Evolutionary conservation across 2,113 vertebrate genomes (phyloP), one percentile per base, ranked within the genome.

Genomic region (Eulemur rufifrons): DNA sequence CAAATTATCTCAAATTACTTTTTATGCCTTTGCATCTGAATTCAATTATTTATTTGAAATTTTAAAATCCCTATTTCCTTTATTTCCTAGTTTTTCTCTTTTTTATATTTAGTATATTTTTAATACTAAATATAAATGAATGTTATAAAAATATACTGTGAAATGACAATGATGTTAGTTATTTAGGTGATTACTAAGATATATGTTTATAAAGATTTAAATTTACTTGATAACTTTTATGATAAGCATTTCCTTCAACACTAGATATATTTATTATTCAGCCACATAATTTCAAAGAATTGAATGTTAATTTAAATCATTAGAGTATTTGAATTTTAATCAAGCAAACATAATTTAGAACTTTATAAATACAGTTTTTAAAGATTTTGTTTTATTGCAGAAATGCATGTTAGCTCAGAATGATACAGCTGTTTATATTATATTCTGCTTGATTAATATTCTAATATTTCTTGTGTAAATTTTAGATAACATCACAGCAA

Each of bases 251-350:
- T 93, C 6, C 54, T 50, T 83, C 68, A 95, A 63, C 5, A 69
- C 8, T 97, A 68, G 18, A 69, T 74, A 9, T 91, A 73, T 73
- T 94, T 92, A 32, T 86, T 83, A 20, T 74, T 93, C 83, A 97
- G 32, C 14, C 39, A 95, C 18, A 42, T 78, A 90, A 59, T 63
- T 86, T 12, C 59, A 94, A 89, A 83, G 63, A 92, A 71, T 37
- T 11, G n/a, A 10, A 74, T 90, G 56, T 77, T 94, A 90, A 77
- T 86, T 96, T 89, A 71, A 94, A 52, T 77, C 4, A 59, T 54
- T 95, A 69, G n/a, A 68, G 85, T 94, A 91, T 95, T 94, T 95
- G 56, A 93, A 93, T 94, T 95, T 94, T 82, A 95, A 91, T 85
- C 61, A 96, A 82, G 63, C 32, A 82, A 91, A 93, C 64, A 86